phyloP scores from a whole-genome alignment of 2,888 invertebrate genomes.

The Noctua pronuba region DNA sequence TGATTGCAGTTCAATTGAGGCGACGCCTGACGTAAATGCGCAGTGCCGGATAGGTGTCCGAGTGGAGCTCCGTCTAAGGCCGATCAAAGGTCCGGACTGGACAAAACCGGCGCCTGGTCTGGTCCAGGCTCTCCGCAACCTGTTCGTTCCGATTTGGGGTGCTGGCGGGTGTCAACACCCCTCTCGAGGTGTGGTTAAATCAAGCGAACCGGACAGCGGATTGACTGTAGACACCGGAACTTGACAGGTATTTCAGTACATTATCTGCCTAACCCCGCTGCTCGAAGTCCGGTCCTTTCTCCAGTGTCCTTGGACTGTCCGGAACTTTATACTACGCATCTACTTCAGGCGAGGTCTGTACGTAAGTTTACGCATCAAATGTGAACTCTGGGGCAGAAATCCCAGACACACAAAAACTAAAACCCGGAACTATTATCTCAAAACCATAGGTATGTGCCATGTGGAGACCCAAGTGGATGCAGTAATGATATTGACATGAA shows the following conservation, averaged over 20 bases:
- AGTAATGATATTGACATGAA: slow-evolving; percentile 37
- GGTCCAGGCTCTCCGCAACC: background rate
- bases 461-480: slow-evolving; percentile 10
- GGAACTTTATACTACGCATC: background rate
- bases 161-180: background rate
- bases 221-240: too few relatives aligned
- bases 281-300: background rate
- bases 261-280: background rate
- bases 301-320: background rate
- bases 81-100: background rate
- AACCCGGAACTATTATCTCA: background rate
- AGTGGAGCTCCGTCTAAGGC: background rate
- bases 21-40: background rate
- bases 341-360: background rate
- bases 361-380: background rate
- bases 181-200: background rate
- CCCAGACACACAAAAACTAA: too few relatives aligned
- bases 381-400: background rate
- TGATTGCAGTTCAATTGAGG: background rate
- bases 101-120: background rate
- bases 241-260: background rate
- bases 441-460: background rate
- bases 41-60: background rate
- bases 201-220: background rate
- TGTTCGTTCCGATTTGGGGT: background rate